phyloP scores from a whole-genome alignment of 2,113 vertebrate genomes.

The Marmota monax region DNA sequence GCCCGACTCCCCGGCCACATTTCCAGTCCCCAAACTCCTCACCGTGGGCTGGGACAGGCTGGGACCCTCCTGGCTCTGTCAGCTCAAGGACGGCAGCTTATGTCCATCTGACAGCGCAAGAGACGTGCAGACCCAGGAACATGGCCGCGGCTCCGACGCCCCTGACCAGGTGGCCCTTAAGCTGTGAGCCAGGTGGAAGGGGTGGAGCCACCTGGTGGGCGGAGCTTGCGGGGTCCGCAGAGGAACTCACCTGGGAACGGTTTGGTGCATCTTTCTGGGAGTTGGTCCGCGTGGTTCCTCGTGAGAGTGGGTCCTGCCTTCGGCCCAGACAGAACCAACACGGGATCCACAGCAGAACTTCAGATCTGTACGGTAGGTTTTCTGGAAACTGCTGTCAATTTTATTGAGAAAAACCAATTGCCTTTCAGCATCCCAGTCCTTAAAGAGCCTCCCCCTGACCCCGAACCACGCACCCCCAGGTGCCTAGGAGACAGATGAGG shows the following conservation, averaged over 20 bases:
- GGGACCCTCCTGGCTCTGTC: background rate
- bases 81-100: background rate
- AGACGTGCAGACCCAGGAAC: too few species aligned
- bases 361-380: background rate
- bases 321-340: background rate
- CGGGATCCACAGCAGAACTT: background rate
- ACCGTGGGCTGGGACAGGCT: background rate
- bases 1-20: background rate
- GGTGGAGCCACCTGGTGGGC: too few species aligned
- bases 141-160: too few species aligned
- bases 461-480: fast-evolving
- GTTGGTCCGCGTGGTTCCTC: background rate
- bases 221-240: too few species aligned
- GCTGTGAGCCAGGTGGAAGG: background rate
- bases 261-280: background rate
- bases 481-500: background rate
- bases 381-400: background rate
- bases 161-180: background rate
- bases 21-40: background rate
- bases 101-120: background rate
- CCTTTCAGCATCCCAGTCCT: background rate
- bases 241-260: background rate
- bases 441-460: background rate
- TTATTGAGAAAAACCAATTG: background rate
- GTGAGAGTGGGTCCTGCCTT: background rate